Conservation (phyloP, 1,140 invertebrate genomes). For the Drosophila nasuta region DNA sequence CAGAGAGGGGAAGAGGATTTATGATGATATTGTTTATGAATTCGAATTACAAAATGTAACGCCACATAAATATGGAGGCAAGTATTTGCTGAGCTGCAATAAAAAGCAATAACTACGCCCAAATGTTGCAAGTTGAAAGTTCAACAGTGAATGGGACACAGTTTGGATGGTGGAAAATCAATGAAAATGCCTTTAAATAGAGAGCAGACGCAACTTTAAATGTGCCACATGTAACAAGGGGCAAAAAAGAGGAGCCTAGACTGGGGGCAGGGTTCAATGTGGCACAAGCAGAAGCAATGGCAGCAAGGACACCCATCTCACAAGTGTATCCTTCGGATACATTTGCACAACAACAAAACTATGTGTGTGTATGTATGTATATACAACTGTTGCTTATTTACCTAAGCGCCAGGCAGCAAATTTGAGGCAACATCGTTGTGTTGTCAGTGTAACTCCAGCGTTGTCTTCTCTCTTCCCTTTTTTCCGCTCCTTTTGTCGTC, state of each 20-base stretch:
- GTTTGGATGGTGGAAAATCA: constrained; percentile 21
- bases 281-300: too few relatives aligned
- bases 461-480: not conserved
- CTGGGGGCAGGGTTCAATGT: constrained; percentile 3
- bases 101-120: constrained; percentile 8
- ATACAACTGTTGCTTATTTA: constrained; percentile 53
- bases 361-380: constrained; percentile 8
- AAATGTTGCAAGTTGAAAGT: constrained; percentile 10
- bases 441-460: constrained; percentile 6
- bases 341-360: constrained; percentile 7
- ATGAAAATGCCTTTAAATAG: constrained; percentile 20
- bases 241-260: not conserved
- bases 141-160: constrained; percentile 2
- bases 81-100: constrained; percentile 5
- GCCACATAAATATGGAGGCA: constrained; percentile 29
- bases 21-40: constrained; percentile 25
- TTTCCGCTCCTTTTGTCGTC: not conserved
- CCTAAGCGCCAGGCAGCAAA: constrained; percentile 49
- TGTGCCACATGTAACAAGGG: not conserved
- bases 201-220: constrained; percentile 4
- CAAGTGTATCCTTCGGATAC: constrained; percentile 29
- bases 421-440: constrained; percentile 43
- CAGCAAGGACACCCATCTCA: constrained; percentile 24
- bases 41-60: constrained; percentile 22
- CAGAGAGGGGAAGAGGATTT: not conserved